phyloP scores from a whole-genome alignment of 2,113 vertebrate species.

The Brachyhypopomus occidentalis region DNA sequence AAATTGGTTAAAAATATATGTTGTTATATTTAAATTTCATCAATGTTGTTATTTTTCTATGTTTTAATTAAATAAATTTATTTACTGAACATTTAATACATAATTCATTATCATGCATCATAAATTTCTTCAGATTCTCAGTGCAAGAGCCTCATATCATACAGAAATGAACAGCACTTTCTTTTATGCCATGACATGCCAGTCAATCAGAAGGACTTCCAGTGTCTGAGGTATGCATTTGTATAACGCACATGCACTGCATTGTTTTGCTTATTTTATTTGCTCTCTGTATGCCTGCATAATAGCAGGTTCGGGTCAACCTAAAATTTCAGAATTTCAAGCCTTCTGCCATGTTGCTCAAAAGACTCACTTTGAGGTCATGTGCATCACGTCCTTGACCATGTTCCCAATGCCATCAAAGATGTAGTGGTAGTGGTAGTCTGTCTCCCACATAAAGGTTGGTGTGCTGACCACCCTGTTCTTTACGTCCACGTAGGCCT shows the following conservation, averaged over 20 bases:
- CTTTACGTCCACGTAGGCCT: conserved; percentile 74
- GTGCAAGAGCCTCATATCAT: not conserved
- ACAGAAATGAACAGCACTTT: not conserved
- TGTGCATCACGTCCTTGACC: conserved; percentile 75
- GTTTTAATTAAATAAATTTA: conserved; percentile 72
- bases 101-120: not conserved
- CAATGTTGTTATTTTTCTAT: conserved; percentile 72
- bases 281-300: conserved; percentile 33
- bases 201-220: too few species aligned
- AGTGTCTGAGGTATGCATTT: too few species aligned
- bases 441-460: conserved; percentile 77
- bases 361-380: conserved; percentile 64
- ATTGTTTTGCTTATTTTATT: conserved; percentile 22
- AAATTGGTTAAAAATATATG: conserved; percentile 65
- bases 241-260: conserved; percentile 3
- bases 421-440: conserved; percentile 74
- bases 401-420: conserved; percentile 76
- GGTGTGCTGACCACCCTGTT: conserved; percentile 77
- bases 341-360: conserved; percentile 28
- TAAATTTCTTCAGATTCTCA: not conserved
- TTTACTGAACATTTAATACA: not conserved
- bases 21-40: conserved; percentile 51
- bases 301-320: conserved; percentile 43
- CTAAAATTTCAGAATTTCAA: conserved; percentile 25
- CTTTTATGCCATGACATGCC: too few species aligned